These are phyloP conservation scores for Epinotia nisella DNA, from an alignment of 2,888 invertebrate species.

Conservation along the genomic window DNA sequence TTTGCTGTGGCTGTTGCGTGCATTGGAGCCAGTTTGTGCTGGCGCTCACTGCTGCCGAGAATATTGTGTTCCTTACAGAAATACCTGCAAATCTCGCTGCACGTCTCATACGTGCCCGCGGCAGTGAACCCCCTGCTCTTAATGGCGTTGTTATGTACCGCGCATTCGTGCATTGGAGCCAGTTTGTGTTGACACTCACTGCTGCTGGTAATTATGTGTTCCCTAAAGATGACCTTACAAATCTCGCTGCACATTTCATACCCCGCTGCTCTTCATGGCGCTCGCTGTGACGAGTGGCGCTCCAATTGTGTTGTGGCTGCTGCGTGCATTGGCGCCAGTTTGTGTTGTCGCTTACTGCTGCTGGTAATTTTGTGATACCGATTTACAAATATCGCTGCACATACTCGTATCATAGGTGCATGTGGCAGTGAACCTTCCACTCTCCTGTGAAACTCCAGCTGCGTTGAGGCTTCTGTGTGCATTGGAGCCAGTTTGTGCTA, in stretches of 20 bases:
- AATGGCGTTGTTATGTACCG: constrained; percentile 91
- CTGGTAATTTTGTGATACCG: constrained; percentile 65
- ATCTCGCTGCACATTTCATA: constrained; percentile 94
- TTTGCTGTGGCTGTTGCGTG: constrained; percentile 90
- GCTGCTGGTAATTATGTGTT: constrained; percentile 71
- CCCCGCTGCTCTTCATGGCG: constrained; percentile 90
- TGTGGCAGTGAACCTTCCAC: constrained; percentile 90
- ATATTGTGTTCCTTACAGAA: constrained; percentile 60
- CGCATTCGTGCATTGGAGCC: constrained; percentile 87
- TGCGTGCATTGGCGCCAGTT: constrained; percentile 87
- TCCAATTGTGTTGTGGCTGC: constrained; percentile 91
- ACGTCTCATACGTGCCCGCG: constrained; percentile 94
- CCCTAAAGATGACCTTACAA: constrained; percentile 83
- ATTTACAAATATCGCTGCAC: constrained; percentile 91
- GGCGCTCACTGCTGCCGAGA: constrained; percentile 80
- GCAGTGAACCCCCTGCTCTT: constrained; percentile 92
- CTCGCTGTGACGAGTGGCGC: constrained; percentile 88
- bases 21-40: constrained; percentile 86
- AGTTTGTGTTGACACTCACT: constrained; percentile 84
- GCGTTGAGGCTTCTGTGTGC: constrained; percentile 90
- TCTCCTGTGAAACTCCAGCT: constrained; percentile 88
- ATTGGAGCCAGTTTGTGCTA: constrained; percentile 86
- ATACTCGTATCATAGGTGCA: constrained; percentile 92
- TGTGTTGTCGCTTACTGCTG: constrained; percentile 82
- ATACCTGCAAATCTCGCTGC: constrained; percentile 90